Percentiles rank a stretch among this genome's conserved stretches.
Evolutionary conservation across 2,113 vertebrate species (phyloP).

Genomic region (Catharus fuscescens): DNA sequence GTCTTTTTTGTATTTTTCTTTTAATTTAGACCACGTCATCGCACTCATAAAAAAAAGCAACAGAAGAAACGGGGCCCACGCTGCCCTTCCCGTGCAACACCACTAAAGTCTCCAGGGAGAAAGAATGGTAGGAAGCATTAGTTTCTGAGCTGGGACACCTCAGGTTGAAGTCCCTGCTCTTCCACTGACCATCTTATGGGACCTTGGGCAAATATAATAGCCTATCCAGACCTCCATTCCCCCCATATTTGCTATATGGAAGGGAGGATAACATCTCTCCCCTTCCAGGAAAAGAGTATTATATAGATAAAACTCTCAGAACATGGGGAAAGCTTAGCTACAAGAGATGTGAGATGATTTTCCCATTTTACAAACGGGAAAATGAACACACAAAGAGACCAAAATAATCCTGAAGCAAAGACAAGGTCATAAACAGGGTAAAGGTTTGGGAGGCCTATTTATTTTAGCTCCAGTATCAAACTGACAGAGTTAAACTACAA

Average conservation of each 20-base stretch:
- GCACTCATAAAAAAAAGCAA: conserved; percentile 73
- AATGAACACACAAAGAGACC: neutral
- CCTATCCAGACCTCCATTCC: neutral
- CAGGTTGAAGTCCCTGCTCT: conserved; percentile 49
- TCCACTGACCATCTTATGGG: neutral
- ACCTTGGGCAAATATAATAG: neutral
- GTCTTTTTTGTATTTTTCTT: conserved; percentile 66
- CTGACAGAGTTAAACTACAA: neutral
- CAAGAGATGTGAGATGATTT: neutral
- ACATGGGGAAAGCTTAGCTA: neutral
- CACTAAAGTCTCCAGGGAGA: conserved; percentile 69
- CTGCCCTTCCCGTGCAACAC: conserved; percentile 63
- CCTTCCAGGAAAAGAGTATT: neutral
- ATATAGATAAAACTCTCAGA: neutral
- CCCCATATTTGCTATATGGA: neutral
- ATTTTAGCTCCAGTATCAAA: neutral
- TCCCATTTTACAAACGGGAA: neutral
- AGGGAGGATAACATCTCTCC: neutral
- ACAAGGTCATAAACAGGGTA: neutral
- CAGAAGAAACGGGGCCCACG: conserved; percentile 68
- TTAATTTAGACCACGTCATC: conserved; percentile 67
- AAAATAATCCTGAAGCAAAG: neutral
- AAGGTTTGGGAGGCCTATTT: neutral
- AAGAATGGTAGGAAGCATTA: conserved; percentile 70
- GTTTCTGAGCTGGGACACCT: conserved; percentile 61